A percentile compares a stretch with the other conserved stretches of the same genome.
phyloP scores from a whole-genome alignment of 2,797 vertebrate genomes.

The Gadopsis marmoratus region DNA sequence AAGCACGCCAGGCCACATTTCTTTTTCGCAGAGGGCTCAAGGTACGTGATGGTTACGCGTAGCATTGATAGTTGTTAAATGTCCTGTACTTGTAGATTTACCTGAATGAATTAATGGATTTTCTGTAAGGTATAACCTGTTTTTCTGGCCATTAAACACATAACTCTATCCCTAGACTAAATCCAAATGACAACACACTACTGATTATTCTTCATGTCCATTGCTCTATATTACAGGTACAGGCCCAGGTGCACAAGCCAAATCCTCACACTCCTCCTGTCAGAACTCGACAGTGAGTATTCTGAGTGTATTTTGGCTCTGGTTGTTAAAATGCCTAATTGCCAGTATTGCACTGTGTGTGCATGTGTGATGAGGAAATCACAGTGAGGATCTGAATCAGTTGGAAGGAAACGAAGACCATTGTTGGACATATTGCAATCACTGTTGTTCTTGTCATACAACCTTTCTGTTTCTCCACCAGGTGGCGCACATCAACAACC shows the following conservation, averaged over 20 bases:
- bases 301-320: neutral
- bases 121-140: neutral
- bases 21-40: constrained; percentile 94
- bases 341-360: neutral
- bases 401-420: neutral
- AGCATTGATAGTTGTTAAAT: too few species aligned
- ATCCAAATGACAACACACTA: neutral
- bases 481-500: constrained; percentile 91
- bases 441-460: neutral
- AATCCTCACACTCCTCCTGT: constrained; percentile 73
- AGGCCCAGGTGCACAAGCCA: constrained; percentile 79
- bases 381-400: constrained; percentile 5
- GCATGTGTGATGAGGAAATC: constrained; percentile 8
- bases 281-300: constrained; percentile 90
- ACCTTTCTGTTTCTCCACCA: constrained; percentile 76
- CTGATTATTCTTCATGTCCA: neutral
- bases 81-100: neutral
- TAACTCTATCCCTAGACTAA: neutral
- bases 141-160: neutral
- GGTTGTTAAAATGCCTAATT: constrained; percentile 10
- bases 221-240: constrained; percentile 50
- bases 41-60: constrained; percentile 76
- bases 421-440: constrained; percentile 5
- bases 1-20: constrained; percentile 95
- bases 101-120: neutral